Base-by-base conservation (phyloP, 1,140 invertebrate species). In the Pseudachorutes palmiensis region DNA sequence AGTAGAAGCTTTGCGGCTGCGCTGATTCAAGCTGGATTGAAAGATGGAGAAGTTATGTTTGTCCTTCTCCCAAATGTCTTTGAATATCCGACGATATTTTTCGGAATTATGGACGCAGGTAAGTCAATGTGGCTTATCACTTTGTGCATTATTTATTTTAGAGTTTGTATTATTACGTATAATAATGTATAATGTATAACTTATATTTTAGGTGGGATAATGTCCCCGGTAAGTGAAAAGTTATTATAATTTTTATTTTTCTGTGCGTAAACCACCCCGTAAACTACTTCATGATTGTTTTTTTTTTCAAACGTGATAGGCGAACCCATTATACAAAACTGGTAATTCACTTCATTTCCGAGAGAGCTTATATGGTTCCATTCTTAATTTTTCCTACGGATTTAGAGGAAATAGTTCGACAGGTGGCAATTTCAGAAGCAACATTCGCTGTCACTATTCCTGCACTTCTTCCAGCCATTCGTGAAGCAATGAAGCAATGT, bases 361-460 rank as follows among this genome's bases (percentile, higher is more conserved):
- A 45, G 19, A n/a, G n/a, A n/a, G n/a, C n/a, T 45, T 45, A 9
- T 12, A 45, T 58, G 24, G 24, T 9, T 22, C 22, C 3, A 62
- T 36, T 36, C 32, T 12, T 62, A 9, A 3, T 5, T 14, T 49
- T 49, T 26, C n/a, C n/a, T n/a, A n/a, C n/a, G n/a, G n/a, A n/a
- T 64, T 29, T 32, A 92, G 91, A 87, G 69, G 91, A 94, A 81
- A 84, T 93, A 22, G 78, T 80, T 29, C 82, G 83, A 19, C 90
- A 92, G 76, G 72, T 94, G 30, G 76, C 79, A 65, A 80, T 85
- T 67, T 84, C 84, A 2, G 79, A 82, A 2, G 82, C 84, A 19
- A 88, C 86, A 76, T 84, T 83, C 3, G 78, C 92, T 3, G 81
- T 93, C 19, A 84, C 88, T 2, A 81, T 83, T 0, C 79, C 82